Conservation (phyloP, 2,113 vertebrate species). For the Maylandia zebra region DNA sequence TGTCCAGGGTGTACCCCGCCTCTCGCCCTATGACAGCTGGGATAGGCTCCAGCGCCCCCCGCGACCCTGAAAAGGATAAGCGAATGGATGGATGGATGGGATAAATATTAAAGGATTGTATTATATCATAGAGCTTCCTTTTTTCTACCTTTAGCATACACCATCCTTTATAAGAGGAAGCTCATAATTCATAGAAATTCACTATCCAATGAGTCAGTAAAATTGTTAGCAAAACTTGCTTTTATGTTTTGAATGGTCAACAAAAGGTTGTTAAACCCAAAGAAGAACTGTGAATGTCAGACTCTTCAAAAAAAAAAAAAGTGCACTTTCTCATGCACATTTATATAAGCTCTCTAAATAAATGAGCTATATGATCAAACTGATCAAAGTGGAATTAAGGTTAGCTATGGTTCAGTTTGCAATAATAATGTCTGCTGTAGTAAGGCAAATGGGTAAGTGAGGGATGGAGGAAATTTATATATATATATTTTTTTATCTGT, state of each 20-base stretch:
- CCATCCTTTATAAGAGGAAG: not conserved
- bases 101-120: not conserved
- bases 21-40: no score
- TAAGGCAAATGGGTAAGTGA: not conserved
- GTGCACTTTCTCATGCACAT: not conserved
- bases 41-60: no score
- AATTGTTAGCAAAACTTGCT: not conserved
- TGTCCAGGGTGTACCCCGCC: no score
- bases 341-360: not conserved
- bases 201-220: not conserved
- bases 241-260: not conserved
- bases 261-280: not conserved
- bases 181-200: not conserved
- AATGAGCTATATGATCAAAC: not conserved
- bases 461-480: not conserved
- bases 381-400: not conserved
- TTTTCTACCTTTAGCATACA: not conserved
- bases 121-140: not conserved
- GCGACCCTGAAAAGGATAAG: no score
- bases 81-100: no score
- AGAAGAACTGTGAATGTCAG: not conserved
- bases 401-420: not conserved
- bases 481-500: rapidly evolving
- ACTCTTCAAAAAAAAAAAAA: not conserved
- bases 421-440: not conserved